Conservation (phyloP, 1,140 invertebrate species). For the Vanessa tameamea region DNA sequence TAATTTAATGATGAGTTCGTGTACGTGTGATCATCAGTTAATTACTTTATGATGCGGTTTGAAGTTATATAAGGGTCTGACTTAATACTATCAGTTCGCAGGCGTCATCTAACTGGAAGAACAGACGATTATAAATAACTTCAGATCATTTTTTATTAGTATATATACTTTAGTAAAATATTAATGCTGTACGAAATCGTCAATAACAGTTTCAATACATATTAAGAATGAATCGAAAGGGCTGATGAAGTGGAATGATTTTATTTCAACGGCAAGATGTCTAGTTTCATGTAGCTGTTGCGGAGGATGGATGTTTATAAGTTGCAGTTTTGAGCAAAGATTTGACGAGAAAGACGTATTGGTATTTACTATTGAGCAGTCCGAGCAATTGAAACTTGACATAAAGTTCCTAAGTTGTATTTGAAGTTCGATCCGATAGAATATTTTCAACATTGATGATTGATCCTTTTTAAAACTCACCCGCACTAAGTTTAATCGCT, state of each 20-base stretch:
- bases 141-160: background rate
- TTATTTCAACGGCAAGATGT: background rate
- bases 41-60: background rate
- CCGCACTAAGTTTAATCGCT: background rate
- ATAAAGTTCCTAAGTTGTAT: background rate
- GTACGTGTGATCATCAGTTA: background rate
- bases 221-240: background rate
- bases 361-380: too few relatives aligned
- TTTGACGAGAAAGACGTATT: too few relatives aligned
- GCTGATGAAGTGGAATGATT: background rate
- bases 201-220: background rate
- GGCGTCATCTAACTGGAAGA: background rate
- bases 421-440: background rate
- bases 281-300: too few relatives aligned
- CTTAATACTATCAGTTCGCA: too few relatives aligned
- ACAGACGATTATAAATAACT: background rate
- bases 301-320: too few relatives aligned
- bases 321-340: too few relatives aligned
- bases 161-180: background rate
- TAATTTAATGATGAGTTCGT: background rate
- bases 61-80: background rate
- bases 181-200: too few relatives aligned
- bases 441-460: constrained; percentile 2
- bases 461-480: background rate
- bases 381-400: too few relatives aligned